A percentile compares a stretch with the other conserved stretches of the same genome.
These are phyloP conservation scores for Rosalia funebris DNA, from an alignment of 2,888 invertebrate species.

Conservation along the genomic window DNA sequence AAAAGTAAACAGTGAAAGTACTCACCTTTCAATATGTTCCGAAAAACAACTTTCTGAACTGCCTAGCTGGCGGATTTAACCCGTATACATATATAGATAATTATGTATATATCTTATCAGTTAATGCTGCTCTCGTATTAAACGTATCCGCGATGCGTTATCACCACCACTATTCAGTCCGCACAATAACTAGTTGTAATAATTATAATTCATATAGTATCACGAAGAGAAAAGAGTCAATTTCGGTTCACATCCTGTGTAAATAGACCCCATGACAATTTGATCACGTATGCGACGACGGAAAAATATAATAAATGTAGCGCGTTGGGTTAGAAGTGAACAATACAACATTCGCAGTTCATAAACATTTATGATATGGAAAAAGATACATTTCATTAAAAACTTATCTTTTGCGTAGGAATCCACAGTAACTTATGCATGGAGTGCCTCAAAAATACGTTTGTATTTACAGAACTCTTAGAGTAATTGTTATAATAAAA, in stretches of 20 bases:
- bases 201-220: constrained; percentile 10
- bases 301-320: not conserved
- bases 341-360: not conserved
- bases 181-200: constrained; percentile 12
- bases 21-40: constrained; percentile 8
- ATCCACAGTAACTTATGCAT: no score
- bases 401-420: no score
- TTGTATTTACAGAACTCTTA: no score
- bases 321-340: not conserved
- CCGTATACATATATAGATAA: constrained; percentile 15
- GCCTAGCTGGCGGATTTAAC: not conserved
- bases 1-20: not conserved
- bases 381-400: not conserved
- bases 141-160: not conserved
- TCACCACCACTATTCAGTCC: constrained; percentile 11
- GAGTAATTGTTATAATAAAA: no score
- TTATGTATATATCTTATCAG: constrained; percentile 25
- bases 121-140: not conserved
- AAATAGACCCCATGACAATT: constrained; percentile 19
- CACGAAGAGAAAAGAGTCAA: constrained; percentile 9
- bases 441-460: no score
- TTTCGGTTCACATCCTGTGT: constrained; percentile 21
- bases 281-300: not conserved
- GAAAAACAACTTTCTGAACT: constrained; percentile 1
- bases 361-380: not conserved